Evolutionary conservation across 1,140 invertebrate species (phyloP).

Genomic region (Batillaria attramentaria): DNA sequence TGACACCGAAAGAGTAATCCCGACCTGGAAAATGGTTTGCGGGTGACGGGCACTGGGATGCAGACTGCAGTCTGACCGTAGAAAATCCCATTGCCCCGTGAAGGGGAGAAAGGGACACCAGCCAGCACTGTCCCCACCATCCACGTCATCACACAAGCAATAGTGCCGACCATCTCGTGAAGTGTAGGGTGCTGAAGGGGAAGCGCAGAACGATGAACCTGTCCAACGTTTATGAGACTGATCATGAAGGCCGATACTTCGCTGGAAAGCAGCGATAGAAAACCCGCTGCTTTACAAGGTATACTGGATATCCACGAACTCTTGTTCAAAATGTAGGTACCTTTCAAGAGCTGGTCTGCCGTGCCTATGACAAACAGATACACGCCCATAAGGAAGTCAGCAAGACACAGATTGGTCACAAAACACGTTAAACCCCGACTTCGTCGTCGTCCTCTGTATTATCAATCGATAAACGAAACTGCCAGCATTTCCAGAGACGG

Average conservation of each 20-base stretch:
- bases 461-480: too few species aligned
- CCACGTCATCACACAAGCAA: conserved; percentile 23
- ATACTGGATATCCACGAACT: conserved; percentile 28
- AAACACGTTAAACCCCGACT: too few species aligned
- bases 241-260: conserved; percentile 36
- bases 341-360: conserved; percentile 45
- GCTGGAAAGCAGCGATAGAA: conserved; percentile 34
- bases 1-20: conserved; percentile 44
- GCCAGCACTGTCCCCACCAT: conserved; percentile 17
- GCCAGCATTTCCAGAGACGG: too few species aligned
- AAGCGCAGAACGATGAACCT: conserved; percentile 30
- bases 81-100: conserved; percentile 30
- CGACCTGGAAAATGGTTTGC: conserved; percentile 33
- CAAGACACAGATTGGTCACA: conserved; percentile 43
- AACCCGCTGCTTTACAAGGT: conserved; percentile 27
- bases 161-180: conserved; percentile 24
- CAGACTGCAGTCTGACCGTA: conserved; percentile 49
- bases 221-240: conserved; percentile 50
- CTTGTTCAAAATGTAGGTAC: conserved; percentile 33
- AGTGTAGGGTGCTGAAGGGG: conserved; percentile 31
- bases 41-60: conserved; percentile 47
- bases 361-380: conserved; percentile 34
- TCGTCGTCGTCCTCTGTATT: too few species aligned
- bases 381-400: conserved; percentile 37
- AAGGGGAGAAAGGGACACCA: conserved; percentile 15